phyloP scores from a whole-genome alignment of 2,797 vertebrate species.

The Falco rusticolus region DNA sequence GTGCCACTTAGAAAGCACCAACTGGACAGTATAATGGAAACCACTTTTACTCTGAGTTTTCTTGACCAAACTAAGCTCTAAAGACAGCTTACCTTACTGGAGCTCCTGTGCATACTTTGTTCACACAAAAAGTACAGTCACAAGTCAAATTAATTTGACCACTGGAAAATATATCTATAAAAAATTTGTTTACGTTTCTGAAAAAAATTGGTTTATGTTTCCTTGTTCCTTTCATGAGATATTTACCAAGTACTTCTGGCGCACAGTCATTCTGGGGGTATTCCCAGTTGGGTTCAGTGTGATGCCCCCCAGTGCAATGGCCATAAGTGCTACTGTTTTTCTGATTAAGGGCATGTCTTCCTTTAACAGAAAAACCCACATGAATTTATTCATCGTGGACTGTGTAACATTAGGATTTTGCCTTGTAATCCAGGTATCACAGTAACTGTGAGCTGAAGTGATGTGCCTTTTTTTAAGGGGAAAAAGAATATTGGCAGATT shows the following conservation, averaged over 20 bases:
- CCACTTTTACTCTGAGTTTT: not conserved
- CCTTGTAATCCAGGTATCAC: not conserved
- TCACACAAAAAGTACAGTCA: not conserved
- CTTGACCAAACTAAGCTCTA: not conserved
- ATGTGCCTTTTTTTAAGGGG: not conserved
- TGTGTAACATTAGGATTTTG: not conserved
- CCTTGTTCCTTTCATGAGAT: not conserved
- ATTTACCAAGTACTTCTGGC: not conserved
- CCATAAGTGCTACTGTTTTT: not conserved
- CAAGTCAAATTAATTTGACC: not conserved
- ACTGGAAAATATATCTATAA: not conserved
- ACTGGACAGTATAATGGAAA: not conserved
- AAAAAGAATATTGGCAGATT: not conserved
- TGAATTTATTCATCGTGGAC: not conserved
- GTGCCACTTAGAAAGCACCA: not conserved
- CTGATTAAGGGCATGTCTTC: not conserved
- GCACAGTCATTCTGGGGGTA: not conserved
- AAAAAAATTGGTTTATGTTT: not conserved
- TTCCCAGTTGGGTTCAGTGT: not conserved
- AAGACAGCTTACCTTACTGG: not conserved
- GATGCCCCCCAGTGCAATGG: not conserved
- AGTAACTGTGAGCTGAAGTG: not conserved
- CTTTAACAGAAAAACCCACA: not conserved
- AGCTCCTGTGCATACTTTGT: not conserved
- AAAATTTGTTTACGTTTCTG: not conserved